Evolutionary conservation across 2,113 vertebrate genomes (phyloP), one percentile per base, ranked within the genome.

Genomic region (Pterocles orientalis): DNA sequence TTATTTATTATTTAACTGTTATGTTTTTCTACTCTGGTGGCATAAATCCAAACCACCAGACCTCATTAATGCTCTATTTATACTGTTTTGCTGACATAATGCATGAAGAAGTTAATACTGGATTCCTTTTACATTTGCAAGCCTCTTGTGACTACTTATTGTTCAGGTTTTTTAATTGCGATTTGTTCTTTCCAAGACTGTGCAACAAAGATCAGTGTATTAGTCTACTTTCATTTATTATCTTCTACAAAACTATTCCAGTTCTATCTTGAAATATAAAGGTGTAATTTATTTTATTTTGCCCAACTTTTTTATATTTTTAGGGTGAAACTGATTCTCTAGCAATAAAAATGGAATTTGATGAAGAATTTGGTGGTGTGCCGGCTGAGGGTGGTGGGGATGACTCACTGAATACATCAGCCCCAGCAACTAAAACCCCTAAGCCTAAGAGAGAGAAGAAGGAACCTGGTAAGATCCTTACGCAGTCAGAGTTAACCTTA

Each of bases 391-490:
- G 97, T 75, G 97, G 92, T 51, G 98, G 96, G 72, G 99, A 99
- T 87, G 98, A 98, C 65, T 83, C 98, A 9, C 54, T 98, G 65
- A 98, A 97, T 56, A 95, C 97, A 10, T 94, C 97, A 72, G 96
- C 97, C 62, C 88, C 98, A 82, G 54, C 97, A 92, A 57, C 85
- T 88, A 98, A 98, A 97, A 92, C 95, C 25, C 96, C 96, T 98
- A 99, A 98, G 54, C 98, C 94, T 96, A 99, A 99, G 97, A 98
- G 98, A 86, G 99, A 99, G 95, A 99, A 99, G 94, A 99, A 99
- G 89, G 99, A 99, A 65, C 98, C 99, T 18, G 99, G 99, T 99
- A 81, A 98, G 98, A 90, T 71, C 26, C n/a, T 87, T 77, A 18
- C 36, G 51, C 48, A 51, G 39, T 65, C 34, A 53, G 24, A 58